Percentiles rank a stretch among this genome's conserved stretches.
Conservation (phyloP, 1,140 invertebrate species). For the Aethina tumida region DNA sequence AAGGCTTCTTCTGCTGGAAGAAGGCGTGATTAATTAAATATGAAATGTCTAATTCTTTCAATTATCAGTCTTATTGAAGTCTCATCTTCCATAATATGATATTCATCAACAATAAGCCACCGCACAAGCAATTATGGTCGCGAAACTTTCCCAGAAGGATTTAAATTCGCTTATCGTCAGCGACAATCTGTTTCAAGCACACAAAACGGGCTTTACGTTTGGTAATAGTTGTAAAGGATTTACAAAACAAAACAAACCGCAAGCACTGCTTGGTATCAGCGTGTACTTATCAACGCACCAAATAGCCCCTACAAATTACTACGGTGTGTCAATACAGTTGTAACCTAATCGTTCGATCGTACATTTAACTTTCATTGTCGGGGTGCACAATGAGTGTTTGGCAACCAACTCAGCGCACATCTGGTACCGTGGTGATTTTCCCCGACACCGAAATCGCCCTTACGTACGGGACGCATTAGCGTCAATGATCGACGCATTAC, state of each 20-base stretch:
- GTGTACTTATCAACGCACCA: slow-evolving; percentile 24
- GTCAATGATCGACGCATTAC: slow-evolving; percentile 25
- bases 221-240: slow-evolving; percentile 27
- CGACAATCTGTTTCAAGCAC: too few relatives aligned
- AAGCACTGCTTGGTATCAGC: slow-evolving; percentile 20
- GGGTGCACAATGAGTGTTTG: slow-evolving; percentile 32
- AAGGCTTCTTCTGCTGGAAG: too few relatives aligned
- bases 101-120: too few relatives aligned
- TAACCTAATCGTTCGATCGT: slow-evolving; percentile 34
- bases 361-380: slow-evolving; percentile 36
- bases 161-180: too few relatives aligned
- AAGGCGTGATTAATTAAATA: too few relatives aligned
- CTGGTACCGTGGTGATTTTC: slow-evolving; percentile 10
- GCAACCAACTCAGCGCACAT: slow-evolving; percentile 29
- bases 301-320: slow-evolving; percentile 34
- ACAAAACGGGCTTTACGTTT: slow-evolving; percentile 5
- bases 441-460: too few relatives aligned
- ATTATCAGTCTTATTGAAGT: too few relatives aligned
- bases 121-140: too few relatives aligned
- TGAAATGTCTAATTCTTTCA: too few relatives aligned
- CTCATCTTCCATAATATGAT: too few relatives aligned
- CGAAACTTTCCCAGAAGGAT: too few relatives aligned
- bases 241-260: slow-evolving; percentile 28
- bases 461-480: too few relatives aligned
- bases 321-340: slow-evolving; percentile 32